These are phyloP conservation scores for Acromyrmex charruanus DNA, from an alignment of 1,140 invertebrate species.

Conservation along the genomic window DNA sequence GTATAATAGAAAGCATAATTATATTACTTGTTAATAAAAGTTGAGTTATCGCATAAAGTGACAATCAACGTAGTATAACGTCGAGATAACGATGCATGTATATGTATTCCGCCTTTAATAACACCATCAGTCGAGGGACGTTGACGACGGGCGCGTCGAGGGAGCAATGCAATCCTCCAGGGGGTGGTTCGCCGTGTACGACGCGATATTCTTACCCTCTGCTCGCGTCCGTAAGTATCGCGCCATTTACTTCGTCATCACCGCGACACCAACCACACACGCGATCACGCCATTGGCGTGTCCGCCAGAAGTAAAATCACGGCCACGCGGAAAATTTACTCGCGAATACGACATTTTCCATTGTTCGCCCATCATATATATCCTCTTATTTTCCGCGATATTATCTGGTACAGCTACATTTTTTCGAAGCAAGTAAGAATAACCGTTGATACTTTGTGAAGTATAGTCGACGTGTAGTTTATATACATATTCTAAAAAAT, in stretches of 20 bases:
- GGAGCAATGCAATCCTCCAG: constrained; percentile 51
- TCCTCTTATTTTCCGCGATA: constrained; percentile 23
- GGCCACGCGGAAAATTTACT: constrained; percentile 63
- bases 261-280: constrained; percentile 63
- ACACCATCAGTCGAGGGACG: constrained; percentile 52
- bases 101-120: constrained; percentile 51
- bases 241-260: constrained; percentile 53
- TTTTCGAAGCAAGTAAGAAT: background rate
- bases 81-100: background rate
- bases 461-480: background rate
- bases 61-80: constrained; percentile 69
- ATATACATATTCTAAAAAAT: background rate
- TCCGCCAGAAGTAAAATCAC: constrained; percentile 76
- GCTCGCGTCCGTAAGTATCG: constrained; percentile 29
- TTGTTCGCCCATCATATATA: background rate
- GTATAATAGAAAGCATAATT: background rate
- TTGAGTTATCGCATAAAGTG: constrained; percentile 41
- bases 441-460: background rate
- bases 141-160: background rate
- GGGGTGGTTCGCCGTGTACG: constrained; percentile 44
- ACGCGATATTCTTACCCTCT: constrained; percentile 62
- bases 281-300: constrained; percentile 77
- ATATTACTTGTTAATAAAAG: constrained; percentile 64
- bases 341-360: constrained; percentile 25
- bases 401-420: background rate